These are phyloP conservation scores for Pogona vitticeps DNA, from an alignment of 2,113 vertebrate species.

Conservation along the genomic window DNA sequence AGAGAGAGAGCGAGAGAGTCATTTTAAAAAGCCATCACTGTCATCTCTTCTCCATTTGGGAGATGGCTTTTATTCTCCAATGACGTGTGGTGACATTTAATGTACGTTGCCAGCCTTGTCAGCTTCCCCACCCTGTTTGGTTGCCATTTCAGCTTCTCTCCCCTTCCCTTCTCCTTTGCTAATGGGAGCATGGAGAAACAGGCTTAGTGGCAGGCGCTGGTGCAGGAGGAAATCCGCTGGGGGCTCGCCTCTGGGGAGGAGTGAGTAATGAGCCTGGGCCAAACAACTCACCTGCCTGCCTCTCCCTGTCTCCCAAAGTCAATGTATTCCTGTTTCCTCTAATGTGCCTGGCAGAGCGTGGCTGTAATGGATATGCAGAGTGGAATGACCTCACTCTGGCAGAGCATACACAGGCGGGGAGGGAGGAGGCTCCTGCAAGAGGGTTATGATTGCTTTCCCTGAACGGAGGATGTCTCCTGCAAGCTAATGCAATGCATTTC, in stretches of 20 bases:
- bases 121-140: neutral
- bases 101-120: constrained; percentile 2
- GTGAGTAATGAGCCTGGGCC: neutral
- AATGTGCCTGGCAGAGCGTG: constrained; percentile 59
- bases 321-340: constrained; percentile 42
- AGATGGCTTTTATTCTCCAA: constrained; percentile 29
- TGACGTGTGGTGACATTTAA: constrained; percentile 38
- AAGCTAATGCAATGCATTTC: constrained; percentile 22
- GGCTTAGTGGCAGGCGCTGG: neutral
- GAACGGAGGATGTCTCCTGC: constrained; percentile 62
- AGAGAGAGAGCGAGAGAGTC: neutral
- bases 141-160: constrained; percentile 20
- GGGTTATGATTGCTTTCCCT: constrained; percentile 68
- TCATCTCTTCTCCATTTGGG: constrained; percentile 27
- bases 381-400: constrained; percentile 75
- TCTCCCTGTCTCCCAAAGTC: neutral
- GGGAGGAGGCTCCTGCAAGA: constrained; percentile 34
- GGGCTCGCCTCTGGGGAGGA: neutral
- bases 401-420: constrained; percentile 41
- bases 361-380: constrained; percentile 63
- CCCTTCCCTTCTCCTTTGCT: neutral
- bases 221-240: neutral
- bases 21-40: constrained; percentile 6
- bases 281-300: neutral
- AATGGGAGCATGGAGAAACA: neutral